Evolutionary conservation across 1,140 invertebrate species (phyloP).

Genomic region (Watersipora subatra): DNA sequence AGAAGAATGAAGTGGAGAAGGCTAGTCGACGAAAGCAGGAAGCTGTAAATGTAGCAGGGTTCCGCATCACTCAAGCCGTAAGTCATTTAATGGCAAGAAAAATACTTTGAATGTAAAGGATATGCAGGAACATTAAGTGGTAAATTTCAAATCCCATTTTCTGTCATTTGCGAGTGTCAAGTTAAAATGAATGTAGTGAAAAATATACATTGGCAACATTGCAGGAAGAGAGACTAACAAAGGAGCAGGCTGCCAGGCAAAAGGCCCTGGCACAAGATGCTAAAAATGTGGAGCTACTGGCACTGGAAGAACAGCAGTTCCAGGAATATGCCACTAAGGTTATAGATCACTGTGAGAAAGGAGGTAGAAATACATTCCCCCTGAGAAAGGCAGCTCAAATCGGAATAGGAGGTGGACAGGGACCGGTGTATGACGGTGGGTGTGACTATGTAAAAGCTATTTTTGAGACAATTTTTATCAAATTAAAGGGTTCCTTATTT

Average conservation of each 20-base stretch:
- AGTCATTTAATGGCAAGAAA: no score
- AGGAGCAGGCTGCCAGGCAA: conserved; percentile 15
- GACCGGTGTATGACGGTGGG: conserved; percentile 21
- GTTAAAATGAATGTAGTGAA: neutral
- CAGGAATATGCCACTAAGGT: conserved; percentile 37
- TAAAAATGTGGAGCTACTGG: conserved; percentile 25
- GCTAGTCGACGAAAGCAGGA: conserved; percentile 18
- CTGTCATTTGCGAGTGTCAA: neutral
- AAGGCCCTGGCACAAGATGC: conserved; percentile 23
- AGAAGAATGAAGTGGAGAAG: conserved; percentile 33
- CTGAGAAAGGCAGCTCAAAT: conserved; percentile 28
- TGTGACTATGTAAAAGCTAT: no score
- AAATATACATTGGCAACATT: neutral
- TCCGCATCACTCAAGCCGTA: conserved; percentile 25
- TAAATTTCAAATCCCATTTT: neutral
- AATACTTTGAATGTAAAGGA: no score
- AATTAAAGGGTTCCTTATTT: no score
- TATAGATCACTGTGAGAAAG: conserved; percentile 34
- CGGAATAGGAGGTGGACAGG: conserved; percentile 29
- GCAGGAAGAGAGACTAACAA: conserved; percentile 6
- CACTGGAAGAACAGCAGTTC: conserved; percentile 35
- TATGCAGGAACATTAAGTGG: neutral
- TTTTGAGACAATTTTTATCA: no score
- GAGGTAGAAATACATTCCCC: conserved; percentile 34
- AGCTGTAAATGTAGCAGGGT: conserved; percentile 15